phyloP scores from a whole-genome alignment of 2,113 vertebrate species.

The Phrynosoma platyrhinos region DNA sequence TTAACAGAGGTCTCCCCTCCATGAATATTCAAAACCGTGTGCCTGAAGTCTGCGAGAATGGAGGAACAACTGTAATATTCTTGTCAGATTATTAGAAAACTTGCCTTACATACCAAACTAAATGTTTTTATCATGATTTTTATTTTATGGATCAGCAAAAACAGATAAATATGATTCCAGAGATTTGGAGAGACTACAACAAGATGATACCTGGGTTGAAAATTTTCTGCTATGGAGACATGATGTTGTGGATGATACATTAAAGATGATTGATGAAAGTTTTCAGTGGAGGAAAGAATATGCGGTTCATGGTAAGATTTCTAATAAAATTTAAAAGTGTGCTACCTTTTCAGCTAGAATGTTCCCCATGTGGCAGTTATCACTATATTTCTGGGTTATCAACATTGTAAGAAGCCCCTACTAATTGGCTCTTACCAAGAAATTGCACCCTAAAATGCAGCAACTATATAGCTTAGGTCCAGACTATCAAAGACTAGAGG shows the following conservation, averaged over 20 bases:
- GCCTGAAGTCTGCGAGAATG: too few relatives aligned
- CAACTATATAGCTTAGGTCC: neutral
- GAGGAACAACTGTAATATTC: neutral
- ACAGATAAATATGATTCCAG: conserved; percentile 90
- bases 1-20: too few relatives aligned
- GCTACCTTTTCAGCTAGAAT: neutral
- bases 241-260: conserved; percentile 85
- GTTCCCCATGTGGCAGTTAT: neutral
- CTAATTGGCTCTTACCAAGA: neutral
- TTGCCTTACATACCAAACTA: neutral
- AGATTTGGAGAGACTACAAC: conserved; percentile 90
- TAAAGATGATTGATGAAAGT: conserved; percentile 98
- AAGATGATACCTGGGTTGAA: conserved; percentile 87
- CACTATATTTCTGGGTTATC: neutral
- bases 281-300: conserved; percentile 95
- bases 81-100: neutral
- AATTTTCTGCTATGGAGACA: conserved; percentile 88
- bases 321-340: neutral
- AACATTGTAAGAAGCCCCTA: neutral
- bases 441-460: neutral
- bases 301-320: conserved; percentile 87
- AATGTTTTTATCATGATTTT: conserved; percentile 35
- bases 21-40: too few relatives aligned
- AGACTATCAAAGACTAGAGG: too few relatives aligned
- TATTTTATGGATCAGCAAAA: conserved; percentile 79